Base-by-base conservation (phyloP, 2,888 invertebrate species). In the Hypolimnas misippus region DNA sequence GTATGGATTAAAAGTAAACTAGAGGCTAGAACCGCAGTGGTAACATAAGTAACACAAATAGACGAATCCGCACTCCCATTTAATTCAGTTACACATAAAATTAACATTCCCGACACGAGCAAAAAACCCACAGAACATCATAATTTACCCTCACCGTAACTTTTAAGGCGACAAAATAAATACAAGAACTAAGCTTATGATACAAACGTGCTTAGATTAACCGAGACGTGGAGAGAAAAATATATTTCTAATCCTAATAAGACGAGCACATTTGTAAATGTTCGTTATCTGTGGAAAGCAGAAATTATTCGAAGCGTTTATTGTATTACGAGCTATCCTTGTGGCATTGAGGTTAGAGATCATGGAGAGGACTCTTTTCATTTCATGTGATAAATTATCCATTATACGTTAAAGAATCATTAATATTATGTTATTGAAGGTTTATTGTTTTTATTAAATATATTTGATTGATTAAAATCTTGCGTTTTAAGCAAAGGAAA, bases 121-220 rank as follows among this genome's bases (percentile, higher is more conserved):
- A 49, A 8, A 49, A 49, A 49, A 49, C 29, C n/a, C 29, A 14
- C 29, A 49, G n/a, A 49, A 49, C 19, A 25, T 49, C 25, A 49
- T 49, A 49, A 49, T 29, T 49, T 49, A 49, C 29, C 14, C 7
- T 16, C 25, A 14, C 25, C 29, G 8, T 49, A 29, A 49, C 14
- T 49, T 49, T 42, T 29, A 29, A 29, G 49, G 49, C 49, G 49
- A 49, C 49, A 56, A 33, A 56, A 56, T 56, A 46, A 49, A 56
- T 49, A 56, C 44, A 46, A 33, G 44, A 56, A 46, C 44, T 56
- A 56, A 56, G 56, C 56, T 44, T 31, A 46, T 44, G 44, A 44
- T 46, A 14, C 35, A 29, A 42, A 56, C 56, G 56, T 56, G 56
- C 56, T 44, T 33, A 31, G 56, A 44, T 56, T 56, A 44, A 17